These are phyloP conservation scores for Lutjanus campechanus DNA, from an alignment of 2,797 vertebrate genomes.

Conservation along the genomic window DNA sequence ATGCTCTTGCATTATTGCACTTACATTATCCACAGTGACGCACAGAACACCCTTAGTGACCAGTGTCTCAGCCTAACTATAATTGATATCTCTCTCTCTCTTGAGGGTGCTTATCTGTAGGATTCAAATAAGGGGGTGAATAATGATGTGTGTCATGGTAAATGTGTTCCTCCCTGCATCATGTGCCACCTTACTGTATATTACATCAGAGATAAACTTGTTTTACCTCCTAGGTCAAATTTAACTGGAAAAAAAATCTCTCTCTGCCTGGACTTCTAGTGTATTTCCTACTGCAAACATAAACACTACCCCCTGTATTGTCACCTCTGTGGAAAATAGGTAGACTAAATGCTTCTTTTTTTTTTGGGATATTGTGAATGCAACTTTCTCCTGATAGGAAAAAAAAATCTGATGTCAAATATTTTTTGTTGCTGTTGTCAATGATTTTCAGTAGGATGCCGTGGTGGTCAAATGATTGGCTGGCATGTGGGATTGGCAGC, in stretches of 20 bases:
- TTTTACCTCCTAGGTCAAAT: constrained; percentile 18
- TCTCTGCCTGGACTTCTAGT: constrained; percentile 15
- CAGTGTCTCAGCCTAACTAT: constrained; percentile 49
- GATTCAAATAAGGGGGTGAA: constrained; percentile 45
- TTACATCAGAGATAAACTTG: background rate
- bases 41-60: constrained; percentile 45
- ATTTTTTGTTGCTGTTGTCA: constrained; percentile 26
- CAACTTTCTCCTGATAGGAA: constrained; percentile 19
- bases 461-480: constrained; percentile 64
- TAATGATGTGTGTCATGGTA: constrained; percentile 24
- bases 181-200: background rate
- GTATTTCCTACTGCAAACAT: constrained; percentile 23
- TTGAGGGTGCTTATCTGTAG: constrained; percentile 34
- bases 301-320: background rate
- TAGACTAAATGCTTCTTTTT: constrained; percentile 45
- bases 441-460: constrained; percentile 63
- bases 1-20: constrained; percentile 51
- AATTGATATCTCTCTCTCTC: constrained; percentile 47
- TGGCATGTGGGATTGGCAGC: constrained; percentile 58
- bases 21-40: constrained; percentile 52
- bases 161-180: constrained; percentile 2
- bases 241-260: background rate
- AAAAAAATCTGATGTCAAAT: constrained; percentile 17
- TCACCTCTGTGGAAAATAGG: constrained; percentile 16
- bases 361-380: constrained; percentile 42